Base-by-base conservation (phyloP, 2,888 invertebrate genomes). In the Limnephilus marmoratus region DNA sequence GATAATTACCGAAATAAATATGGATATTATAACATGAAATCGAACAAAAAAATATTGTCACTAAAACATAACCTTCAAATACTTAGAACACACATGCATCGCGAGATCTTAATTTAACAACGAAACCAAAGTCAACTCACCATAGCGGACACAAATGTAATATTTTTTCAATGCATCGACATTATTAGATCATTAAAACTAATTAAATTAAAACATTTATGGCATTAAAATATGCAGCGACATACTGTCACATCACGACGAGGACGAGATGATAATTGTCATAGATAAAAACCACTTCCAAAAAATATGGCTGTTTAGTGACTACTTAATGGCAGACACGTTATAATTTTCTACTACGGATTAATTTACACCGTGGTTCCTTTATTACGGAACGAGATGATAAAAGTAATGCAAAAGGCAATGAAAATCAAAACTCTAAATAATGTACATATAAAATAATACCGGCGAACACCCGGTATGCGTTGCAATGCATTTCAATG, bases 11-110 rank as follows among this genome's bases (percentile, higher is more conserved):
- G n/a, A n/a, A n/a, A 53, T 68, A 68, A 68, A 5, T 18, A 68
- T 5, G 68, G 5, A 7, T n/a, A 68, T 68, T 24, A n/a, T 68
- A 83, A 34, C 9, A 83, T 9, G 37, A 83, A 37, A 83, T 15
- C 37, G 18, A 83, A 83, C 83, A 34, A 37, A 83, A 83, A 34
- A 37, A 37, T 24, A 83, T 37, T 83, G 83, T 37, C 83, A 18
- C 24, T 24, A 83, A 37, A 83, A 83, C 24, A 34, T 83, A 83
- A 83, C 83, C 83, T 83, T 24, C 5, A 83, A 83, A 83, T 83
- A 83, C 37, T 83, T 83, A 37, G 24, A 83, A 83, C 37, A 37
- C 83, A 37, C 34, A 83, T 37, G 37, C 34, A 31, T 37, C 5
- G 37, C 37, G n/a, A 37, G 83, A 18, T n/a, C 34, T 83, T 37